phyloP scores from a whole-genome alignment of 2,797 vertebrate species.

The Xiphorhynchus erythropygius region DNA sequence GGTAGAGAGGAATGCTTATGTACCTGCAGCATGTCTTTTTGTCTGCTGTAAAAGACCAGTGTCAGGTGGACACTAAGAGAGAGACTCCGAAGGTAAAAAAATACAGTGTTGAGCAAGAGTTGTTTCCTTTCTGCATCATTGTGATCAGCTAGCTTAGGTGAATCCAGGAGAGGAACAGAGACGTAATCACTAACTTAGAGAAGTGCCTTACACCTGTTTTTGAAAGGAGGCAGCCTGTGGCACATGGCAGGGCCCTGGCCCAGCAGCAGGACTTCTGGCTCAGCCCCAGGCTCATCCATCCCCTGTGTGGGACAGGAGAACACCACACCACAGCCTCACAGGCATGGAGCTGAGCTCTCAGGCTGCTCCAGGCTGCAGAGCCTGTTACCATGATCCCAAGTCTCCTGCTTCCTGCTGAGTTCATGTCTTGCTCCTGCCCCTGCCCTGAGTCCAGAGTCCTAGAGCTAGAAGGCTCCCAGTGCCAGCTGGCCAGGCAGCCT shows the following conservation, averaged over 20 bases:
- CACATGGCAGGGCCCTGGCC: neutral
- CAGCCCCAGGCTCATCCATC: neutral
- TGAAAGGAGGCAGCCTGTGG: neutral
- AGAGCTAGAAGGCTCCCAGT: neutral
- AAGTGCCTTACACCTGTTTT: neutral
- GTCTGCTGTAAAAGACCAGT: neutral
- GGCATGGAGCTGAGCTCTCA: accelerated
- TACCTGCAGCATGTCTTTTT: accelerated
- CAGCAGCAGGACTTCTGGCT: neutral
- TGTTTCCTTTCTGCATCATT: neutral
- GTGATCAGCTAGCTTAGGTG: neutral
- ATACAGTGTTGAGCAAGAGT: neutral
- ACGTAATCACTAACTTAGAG: neutral
- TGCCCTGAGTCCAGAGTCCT: neutral
- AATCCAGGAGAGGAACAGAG: neutral
- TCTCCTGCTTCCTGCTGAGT: neutral
- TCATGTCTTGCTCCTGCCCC: neutral
- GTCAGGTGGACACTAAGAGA: neutral
- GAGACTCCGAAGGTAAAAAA: neutral
- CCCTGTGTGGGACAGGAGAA: accelerated
- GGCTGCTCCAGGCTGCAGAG: neutral
- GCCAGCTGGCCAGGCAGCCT: neutral
- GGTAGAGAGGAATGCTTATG: neutral
- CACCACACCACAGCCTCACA: accelerated
- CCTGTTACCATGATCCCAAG: neutral